Evolutionary conservation across 2,113 vertebrate genomes (phyloP), one percentile per base, ranked within the genome.

Genomic region (Eubucco bourcierii): DNA sequence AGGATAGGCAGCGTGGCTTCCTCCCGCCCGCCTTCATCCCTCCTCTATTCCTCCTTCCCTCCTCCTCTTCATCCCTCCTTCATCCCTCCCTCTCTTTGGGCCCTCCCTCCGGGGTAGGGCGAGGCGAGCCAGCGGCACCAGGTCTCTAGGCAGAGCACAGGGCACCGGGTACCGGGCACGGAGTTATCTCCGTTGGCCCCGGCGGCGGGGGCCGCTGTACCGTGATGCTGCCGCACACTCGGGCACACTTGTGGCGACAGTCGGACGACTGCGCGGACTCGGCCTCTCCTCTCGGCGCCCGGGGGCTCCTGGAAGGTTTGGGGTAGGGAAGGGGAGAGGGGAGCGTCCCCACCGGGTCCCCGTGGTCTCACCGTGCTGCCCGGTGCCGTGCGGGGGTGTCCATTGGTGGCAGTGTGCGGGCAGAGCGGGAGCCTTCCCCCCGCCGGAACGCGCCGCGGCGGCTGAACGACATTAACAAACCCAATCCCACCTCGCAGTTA

Each of bases 331-430:
- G 50, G 50, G 12, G 12, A 25, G 23, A 52, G 23, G 23, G 12
- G 50, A 10, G 1, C 13, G 55, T 81, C 84, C 11, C 73, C 39
- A 2, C 5, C 8, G 83, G 56, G 52, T 74, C 63, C 80, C 87
- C 65, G 4, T 31, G 17, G 97, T 92, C 93, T 98, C 98, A 97
- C 98, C 98, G 72, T 98, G 97, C 47, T 60, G 74, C 79, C 93
- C 87, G 1, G 6, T 1, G 65, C 63, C 3, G 61, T 3, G 67
- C n/a, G 5, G 90, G 84, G 21, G 53, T 34, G 74, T 75, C 71
- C 73, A 6, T 31, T 4, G 59, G 53, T 4, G 81, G 80, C 37
- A 31, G 81, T 15, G 92, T 5, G 90, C 4, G 64, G 75, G 88
- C 70, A 0, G 60, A 80, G 86, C 70, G 7, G 56, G 76, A 85